A percentile compares a stretch with the other conserved stretches of the same genome.
Evolutionary conservation across 2,797 vertebrate species (phyloP).

Genomic region (Echeneis naucrates): DNA sequence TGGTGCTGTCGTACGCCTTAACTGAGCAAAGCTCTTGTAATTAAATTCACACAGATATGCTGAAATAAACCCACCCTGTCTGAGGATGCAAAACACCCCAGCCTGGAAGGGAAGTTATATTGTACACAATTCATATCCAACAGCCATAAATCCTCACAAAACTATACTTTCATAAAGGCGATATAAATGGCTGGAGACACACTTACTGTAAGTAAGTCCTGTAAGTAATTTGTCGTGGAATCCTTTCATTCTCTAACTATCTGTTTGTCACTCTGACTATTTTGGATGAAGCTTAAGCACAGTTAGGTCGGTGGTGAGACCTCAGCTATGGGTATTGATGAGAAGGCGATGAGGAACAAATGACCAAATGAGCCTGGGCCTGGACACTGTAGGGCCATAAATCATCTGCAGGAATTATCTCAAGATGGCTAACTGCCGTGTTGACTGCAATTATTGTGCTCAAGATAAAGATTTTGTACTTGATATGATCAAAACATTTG

Average conservation of each 20-base stretch:
- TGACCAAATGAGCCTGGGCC: conserved; percentile 60
- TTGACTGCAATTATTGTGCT: conserved; percentile 52
- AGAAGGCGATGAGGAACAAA: conserved; percentile 65
- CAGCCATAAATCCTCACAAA: conserved; percentile 71
- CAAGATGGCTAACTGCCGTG: conserved; percentile 43
- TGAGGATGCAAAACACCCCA: conserved; percentile 72
- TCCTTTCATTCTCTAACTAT: conserved; percentile 81
- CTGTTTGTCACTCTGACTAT: conserved; percentile 78
- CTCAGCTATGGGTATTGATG: conserved; percentile 77
- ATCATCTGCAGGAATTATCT: conserved; percentile 53
- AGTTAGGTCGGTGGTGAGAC: conserved; percentile 71
- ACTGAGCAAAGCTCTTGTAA: conserved; percentile 78
- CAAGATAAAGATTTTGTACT: conserved; percentile 34
- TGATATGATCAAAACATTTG: conserved; percentile 32
- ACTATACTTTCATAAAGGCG: conserved; percentile 61
- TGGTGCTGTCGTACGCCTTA: conserved; percentile 73
- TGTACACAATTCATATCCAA: conserved; percentile 63
- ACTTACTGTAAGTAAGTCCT: conserved; percentile 75
- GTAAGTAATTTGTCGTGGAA: conserved; percentile 77
- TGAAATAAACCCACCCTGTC: conserved; percentile 72
- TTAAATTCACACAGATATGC: conserved; percentile 83
- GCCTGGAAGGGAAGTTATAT: conserved; percentile 63
- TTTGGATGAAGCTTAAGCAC: conserved; percentile 74
- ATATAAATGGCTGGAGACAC: conserved; percentile 74
- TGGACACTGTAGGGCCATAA: conserved; percentile 60